These are phyloP conservation scores for Fissipunctia ypsillon DNA, from an alignment of 2,888 invertebrate genomes.

Conservation along the genomic window DNA sequence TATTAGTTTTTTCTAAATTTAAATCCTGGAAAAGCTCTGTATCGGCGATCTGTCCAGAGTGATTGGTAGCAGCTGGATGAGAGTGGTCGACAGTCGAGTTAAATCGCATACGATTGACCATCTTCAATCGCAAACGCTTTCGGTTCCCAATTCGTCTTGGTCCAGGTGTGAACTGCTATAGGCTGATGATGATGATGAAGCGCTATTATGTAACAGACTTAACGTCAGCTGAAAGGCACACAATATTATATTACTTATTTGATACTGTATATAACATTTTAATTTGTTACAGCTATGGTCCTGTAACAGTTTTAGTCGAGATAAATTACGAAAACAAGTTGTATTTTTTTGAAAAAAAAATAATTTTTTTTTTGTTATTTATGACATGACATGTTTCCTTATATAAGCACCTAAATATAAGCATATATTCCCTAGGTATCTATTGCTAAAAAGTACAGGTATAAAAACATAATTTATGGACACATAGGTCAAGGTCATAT, in stretches of 20 bases:
- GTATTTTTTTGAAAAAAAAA: no score
- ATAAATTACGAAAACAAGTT: no score
- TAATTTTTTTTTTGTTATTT: no score
- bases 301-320: neutral
- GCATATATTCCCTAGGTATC: no score
- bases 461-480: constrained; percentile 7
- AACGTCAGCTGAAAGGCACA: no score
- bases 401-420: no score
- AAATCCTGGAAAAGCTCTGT: neutral
- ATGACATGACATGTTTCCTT: no score
- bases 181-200: neutral
- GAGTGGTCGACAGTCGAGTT: neutral
- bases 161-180: no score
- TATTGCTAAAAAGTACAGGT: neutral
- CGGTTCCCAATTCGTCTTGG: neutral
- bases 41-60: neutral
- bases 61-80: neutral
- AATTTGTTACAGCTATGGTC: neutral
- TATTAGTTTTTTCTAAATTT: constrained; percentile 8
- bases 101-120: neutral
- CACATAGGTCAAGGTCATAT: neutral
- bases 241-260: neutral
- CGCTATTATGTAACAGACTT: neutral
- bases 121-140: no score
- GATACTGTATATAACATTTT: neutral